Percentiles rank a stretch among this genome's conserved stretches.
phyloP scores from a whole-genome alignment of 2,113 vertebrate species.

The Pelobates fuscus region DNA sequence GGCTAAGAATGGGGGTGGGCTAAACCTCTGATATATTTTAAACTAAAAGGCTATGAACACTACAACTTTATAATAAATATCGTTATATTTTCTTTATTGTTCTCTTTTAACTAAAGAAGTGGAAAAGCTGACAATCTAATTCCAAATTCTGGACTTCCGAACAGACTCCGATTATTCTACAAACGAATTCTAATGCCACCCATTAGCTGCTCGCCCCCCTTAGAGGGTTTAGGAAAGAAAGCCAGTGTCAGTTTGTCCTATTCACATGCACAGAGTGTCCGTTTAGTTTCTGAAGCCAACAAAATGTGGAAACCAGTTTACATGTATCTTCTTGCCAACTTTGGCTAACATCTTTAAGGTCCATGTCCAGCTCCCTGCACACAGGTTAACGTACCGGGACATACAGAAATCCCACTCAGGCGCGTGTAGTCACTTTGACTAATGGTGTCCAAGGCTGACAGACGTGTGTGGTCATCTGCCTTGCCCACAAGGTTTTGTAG shows the following conservation, averaged over 20 bases:
- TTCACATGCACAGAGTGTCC: background rate
- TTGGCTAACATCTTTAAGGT: background rate
- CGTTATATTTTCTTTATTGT: no score
- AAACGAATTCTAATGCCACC: background rate
- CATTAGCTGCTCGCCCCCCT: no score
- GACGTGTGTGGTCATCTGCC: background rate
- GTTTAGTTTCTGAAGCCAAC: background rate
- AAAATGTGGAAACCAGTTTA: background rate
- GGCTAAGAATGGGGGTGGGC: no score
- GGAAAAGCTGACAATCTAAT: no score
- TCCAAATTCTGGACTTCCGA: no score
- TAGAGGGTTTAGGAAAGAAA: no score
- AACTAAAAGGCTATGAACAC: no score
- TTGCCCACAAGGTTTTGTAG: conserved; percentile 44
- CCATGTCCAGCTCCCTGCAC: background rate
- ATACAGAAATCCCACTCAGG: conserved; percentile 57
- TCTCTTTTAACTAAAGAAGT: no score
- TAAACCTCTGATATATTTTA: no score
- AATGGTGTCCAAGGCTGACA: background rate
- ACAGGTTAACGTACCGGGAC: background rate
- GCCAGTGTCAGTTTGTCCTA: no score
- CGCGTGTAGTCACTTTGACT: conserved; percentile 61
- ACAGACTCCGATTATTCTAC: background rate
- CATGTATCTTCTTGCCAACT: background rate
- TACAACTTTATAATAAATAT: no score